Evolutionary conservation across 1,140 invertebrate species (phyloP), one percentile per base, ranked within the genome.

Genomic region (Penaeus vannamei): DNA sequence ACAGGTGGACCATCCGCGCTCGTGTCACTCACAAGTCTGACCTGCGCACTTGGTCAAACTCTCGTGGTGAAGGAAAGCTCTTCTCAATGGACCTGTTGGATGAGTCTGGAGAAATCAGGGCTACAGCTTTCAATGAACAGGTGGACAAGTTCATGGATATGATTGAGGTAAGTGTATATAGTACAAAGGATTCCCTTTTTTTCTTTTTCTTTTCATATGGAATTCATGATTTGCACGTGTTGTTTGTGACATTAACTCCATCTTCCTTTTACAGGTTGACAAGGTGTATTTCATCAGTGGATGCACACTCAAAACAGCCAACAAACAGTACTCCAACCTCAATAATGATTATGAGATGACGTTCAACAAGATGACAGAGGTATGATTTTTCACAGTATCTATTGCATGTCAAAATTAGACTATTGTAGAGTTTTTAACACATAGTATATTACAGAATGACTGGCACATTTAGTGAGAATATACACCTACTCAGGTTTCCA

Each of bases 271-370:
- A 89, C 91, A 97, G 96, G 93, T 96, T 12, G 95, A 96, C 91
- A 96, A 98, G 94, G 95, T 99, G 8, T 99, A 98, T 93, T 98
- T 96, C 92, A 95, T 99, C 61, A 96, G 95, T 42, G 95, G 95
- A 90, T 97, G 96, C 85, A 92, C 93, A 32, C 92, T 99, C 17
- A 99, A 99, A 93, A 95, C 96, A 26, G 98, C 98, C 0, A 99
- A 99, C 93, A 99, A 98, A 93, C 95, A 97, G 92, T 99, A 95
- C 92, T 95, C 95, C 23, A 95, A 93, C 69, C 92, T 98, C 20
- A 97, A 98, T 79, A 98, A 99, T 93, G 98, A 99, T 92, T 99
- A 99, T 92, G 99, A 99, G 92, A 97, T 99, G 95, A 97, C 97
- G 0, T 96, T 99, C 91, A 96, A 94, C n/a, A 93, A 94, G 29